A percentile compares a stretch with the other conserved stretches of the same genome.
Evolutionary conservation across 2,797 vertebrate species (phyloP).

Genomic region (Smutsia temminckii): DNA sequence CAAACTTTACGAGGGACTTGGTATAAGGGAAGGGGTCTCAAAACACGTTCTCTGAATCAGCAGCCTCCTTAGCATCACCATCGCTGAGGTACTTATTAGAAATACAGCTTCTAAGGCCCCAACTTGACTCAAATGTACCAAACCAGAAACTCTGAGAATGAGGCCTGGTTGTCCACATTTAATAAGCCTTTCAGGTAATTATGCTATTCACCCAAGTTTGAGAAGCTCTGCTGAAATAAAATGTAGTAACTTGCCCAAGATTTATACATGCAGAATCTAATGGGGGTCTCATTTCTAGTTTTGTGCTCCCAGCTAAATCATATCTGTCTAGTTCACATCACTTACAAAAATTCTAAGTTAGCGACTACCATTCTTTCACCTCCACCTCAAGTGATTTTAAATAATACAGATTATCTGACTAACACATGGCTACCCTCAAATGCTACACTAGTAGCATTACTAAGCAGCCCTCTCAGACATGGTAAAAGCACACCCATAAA

Average conservation of each 20-base stretch:
- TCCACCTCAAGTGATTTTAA: neutral
- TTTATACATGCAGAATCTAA: neutral
- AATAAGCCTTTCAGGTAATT: neutral
- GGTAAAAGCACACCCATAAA: neutral
- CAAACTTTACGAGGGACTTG: neutral
- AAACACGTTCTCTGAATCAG: neutral
- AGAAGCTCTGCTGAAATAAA: neutral
- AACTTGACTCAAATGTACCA: neutral
- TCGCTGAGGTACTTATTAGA: neutral
- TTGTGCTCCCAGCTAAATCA: neutral
- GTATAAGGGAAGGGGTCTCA: neutral
- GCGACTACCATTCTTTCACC: neutral
- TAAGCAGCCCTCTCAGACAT: neutral
- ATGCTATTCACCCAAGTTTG: neutral
- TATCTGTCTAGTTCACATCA: neutral
- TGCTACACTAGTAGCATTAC: neutral
- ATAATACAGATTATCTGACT: neutral
- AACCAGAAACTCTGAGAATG: neutral
- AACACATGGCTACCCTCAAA: neutral
- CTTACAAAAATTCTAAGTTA: neutral
- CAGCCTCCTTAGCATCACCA: neutral
- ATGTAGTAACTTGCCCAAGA: neutral
- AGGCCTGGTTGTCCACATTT: fast-evolving
- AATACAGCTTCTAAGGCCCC: neutral
- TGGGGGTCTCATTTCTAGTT: neutral